A percentile compares a stretch with the other conserved stretches of the same genome.
Evolutionary conservation across 2,797 vertebrate genomes (phyloP).

Genomic region (Hypotaenidia philippensis): DNA sequence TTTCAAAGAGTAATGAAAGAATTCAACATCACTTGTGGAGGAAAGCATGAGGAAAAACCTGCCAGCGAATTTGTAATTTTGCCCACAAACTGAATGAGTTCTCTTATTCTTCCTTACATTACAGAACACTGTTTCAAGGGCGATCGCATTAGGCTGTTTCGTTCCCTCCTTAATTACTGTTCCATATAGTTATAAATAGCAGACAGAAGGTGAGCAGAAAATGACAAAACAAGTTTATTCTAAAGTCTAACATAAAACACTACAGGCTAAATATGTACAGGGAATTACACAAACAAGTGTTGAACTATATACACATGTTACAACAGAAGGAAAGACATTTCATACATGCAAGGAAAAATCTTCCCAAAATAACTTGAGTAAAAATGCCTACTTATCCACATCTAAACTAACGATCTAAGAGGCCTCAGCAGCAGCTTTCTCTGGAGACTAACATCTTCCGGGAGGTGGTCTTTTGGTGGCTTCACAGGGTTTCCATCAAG

Average conservation of each 20-base stretch:
- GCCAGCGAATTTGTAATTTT: background rate
- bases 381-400: conserved; percentile 31
- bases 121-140: conserved; percentile 31
- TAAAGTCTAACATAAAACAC: conserved; percentile 73
- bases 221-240: conserved; percentile 77
- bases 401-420: background rate
- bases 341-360: conserved; percentile 44
- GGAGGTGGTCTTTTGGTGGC: background rate
- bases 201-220: conserved; percentile 74
- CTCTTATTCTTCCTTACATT: background rate
- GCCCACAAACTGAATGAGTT: background rate
- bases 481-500: background rate
- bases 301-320: conserved; percentile 69
- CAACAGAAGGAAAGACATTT: conserved; percentile 70
- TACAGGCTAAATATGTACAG: conserved; percentile 72
- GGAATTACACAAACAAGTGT: conserved; percentile 71
- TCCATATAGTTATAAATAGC: conserved; percentile 69
- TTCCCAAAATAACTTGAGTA: conserved; percentile 42
- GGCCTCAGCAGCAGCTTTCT: background rate
- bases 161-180: conserved; percentile 64
- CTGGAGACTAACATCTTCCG: background rate
- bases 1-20: background rate
- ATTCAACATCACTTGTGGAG: background rate
- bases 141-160: background rate
- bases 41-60: background rate